phyloP scores from a whole-genome alignment of 2,113 vertebrate genomes.

The Neodon shergylaensis region DNA sequence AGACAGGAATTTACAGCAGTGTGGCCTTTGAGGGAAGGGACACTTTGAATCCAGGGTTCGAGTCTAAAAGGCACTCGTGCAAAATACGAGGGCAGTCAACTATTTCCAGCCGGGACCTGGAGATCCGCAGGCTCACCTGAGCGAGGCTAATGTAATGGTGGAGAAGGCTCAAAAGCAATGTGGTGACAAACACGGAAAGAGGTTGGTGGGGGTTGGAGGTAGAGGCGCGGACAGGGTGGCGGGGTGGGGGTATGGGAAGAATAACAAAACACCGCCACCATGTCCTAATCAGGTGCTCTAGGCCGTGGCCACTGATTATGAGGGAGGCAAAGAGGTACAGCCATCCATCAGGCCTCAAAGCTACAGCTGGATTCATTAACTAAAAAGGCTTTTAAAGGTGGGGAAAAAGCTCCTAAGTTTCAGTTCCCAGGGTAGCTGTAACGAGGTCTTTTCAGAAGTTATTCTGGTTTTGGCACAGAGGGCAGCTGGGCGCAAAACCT shows the following conservation, averaged over 20 bases:
- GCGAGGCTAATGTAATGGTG: neutral
- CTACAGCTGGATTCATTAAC: conserved; percentile 30
- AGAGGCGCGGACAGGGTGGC: neutral
- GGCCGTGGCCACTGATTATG: conserved; percentile 37
- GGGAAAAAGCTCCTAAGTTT: neutral
- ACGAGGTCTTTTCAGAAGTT: conserved; percentile 58
- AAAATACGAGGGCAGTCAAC: neutral
- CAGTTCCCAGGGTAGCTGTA: conserved; percentile 21
- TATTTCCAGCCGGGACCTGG: neutral
- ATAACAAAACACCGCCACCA: too few species aligned
- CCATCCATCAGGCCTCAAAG: neutral
- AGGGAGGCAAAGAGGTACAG: conserved; percentile 12
- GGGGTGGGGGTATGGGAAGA: neutral
- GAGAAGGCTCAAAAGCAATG: conserved; percentile 9
- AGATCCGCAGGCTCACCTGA: neutral
- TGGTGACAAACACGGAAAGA: neutral
- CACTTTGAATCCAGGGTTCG: neutral
- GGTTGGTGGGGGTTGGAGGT: neutral
- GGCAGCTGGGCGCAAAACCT: neutral
- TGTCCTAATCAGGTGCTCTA: neutral
- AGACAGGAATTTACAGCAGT: neutral
- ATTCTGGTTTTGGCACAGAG: conserved; percentile 47
- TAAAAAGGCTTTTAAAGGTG: conserved; percentile 43
- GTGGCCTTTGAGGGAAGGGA: neutral
- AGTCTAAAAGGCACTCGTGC: neutral